Evolutionary conservation across 2,888 invertebrate genomes (phyloP).

Genomic region (Embidobia sp.): DNA sequence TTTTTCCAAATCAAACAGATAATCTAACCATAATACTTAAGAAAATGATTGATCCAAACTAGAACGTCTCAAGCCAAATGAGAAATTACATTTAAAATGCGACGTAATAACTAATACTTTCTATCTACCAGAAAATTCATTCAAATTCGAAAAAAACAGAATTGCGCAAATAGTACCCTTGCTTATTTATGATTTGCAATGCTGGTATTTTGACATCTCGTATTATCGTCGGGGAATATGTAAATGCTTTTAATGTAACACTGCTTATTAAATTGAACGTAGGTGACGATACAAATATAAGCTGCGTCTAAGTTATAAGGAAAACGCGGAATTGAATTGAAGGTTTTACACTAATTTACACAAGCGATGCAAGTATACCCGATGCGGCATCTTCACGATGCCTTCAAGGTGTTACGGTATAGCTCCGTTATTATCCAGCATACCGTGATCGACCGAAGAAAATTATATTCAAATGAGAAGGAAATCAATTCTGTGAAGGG

Average conservation of each 20-base stretch:
- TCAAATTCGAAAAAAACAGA: too few relatives aligned
- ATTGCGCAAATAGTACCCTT: too few relatives aligned
- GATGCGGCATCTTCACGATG: slow-evolving; percentile 66
- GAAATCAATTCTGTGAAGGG: slow-evolving; percentile 79
- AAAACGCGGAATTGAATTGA: slow-evolving; percentile 52
- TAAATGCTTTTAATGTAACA: slow-evolving; percentile 9
- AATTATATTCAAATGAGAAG: slow-evolving; percentile 80
- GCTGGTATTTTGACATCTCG: too few relatives aligned
- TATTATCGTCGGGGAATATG: not conserved
- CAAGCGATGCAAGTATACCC: slow-evolving; percentile 43
- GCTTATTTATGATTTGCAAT: not conserved
- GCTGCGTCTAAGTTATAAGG: slow-evolving; percentile 37
- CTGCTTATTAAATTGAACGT: slow-evolving; percentile 14
- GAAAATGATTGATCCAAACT: too few relatives aligned
- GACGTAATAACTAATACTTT: too few relatives aligned
- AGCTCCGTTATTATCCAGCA: slow-evolving; percentile 77
- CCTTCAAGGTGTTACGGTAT: slow-evolving; percentile 78
- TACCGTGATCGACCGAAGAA: slow-evolving; percentile 76
- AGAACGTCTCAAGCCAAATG: too few relatives aligned
- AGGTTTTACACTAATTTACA: slow-evolving; percentile 63
- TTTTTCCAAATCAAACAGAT: too few relatives aligned
- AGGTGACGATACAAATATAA: slow-evolving; percentile 17
- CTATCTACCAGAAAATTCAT: too few relatives aligned
- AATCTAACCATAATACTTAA: too few relatives aligned
- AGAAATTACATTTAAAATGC: too few relatives aligned